A percentile compares a stretch with the other conserved stretches of the same genome.
Evolutionary conservation across 2,113 vertebrate species (phyloP).

Genomic region (Macheiramphus alcinus): DNA sequence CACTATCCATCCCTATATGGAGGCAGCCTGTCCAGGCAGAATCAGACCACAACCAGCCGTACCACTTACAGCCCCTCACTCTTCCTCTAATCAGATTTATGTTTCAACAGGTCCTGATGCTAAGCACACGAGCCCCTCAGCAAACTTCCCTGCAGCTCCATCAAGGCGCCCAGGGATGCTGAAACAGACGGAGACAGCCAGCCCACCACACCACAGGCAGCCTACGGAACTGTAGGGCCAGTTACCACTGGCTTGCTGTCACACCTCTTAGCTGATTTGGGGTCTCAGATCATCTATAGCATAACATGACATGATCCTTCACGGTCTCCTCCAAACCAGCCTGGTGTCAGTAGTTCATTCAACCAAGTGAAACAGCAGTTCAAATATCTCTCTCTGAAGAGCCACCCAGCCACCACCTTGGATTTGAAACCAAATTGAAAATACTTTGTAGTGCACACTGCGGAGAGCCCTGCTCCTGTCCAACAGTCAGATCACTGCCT

Average conservation of each 20-base stretch:
- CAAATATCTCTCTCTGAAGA: neutral
- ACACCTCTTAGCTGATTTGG: neutral
- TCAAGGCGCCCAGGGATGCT: neutral
- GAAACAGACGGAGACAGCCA: neutral
- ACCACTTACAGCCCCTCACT: neutral
- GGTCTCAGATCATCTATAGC: neutral
- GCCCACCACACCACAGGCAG: neutral
- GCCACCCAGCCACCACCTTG: neutral
- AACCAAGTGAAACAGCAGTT: neutral
- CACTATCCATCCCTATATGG: rapidly evolving
- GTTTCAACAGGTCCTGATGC: neutral
- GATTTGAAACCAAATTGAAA: neutral
- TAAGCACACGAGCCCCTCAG: neutral
- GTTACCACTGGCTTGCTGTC: neutral
- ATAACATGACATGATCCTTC: neutral
- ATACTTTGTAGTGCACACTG: neutral
- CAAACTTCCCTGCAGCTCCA: neutral
- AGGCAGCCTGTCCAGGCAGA: neutral
- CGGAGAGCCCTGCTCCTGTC: neutral
- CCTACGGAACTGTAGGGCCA: neutral
- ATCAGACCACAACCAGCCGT: rapidly evolving
- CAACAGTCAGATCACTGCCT: neutral
- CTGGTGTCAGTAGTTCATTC: neutral
- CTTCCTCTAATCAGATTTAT: neutral
- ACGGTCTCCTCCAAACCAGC: neutral